Base-by-base conservation (phyloP, 2,797 vertebrate species). In the Esox masquinongy region DNA sequence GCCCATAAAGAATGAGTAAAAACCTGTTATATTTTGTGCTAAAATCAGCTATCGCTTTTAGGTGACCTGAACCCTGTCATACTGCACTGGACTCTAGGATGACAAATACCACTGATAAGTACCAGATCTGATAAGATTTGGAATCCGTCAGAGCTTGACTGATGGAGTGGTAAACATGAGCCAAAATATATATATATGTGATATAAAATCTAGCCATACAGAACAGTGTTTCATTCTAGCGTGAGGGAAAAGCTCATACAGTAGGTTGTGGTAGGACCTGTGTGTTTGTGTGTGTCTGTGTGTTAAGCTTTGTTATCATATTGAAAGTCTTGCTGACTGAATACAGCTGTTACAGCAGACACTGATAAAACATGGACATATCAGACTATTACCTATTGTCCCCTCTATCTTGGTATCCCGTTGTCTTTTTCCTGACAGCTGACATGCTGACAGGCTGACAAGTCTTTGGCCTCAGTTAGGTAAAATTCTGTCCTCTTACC, bases 151-250 rank as follows among this genome's bases (percentile, higher is more conserved):
- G 79, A 78, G 78, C 68, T 74, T 84, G 80, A 79, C 81, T 56
- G 26, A 81, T 83, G 78, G 26, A 79, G 80, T 26, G 31, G 75
- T 83, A 84, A 88, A 86, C 80, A 89, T 83, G 43, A 80, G 75
- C 76, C 74, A 72, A 63, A 78, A 76, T 5, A 17, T 70, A 79
- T 73, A n/a, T 80, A 78, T 80, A 88, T 75, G 74, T 61, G 63
- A 50, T 74, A 47, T 36, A 74, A 2, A 81, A 69, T 72, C 64
- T 69, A 59, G 63, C 24, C 53, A 67, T 50, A 76, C 83, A 85
- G 74, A 76, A 43, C 12, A 77, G 74, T 73, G 49, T 76, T 84
- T 80, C 74, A 79, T 81, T 61, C 61, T 12, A 74, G 77, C 78
- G 68, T 76, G 68, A 76, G 71, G 81, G 68, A 81, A 39, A 49